phyloP scores from a whole-genome alignment of 2,888 invertebrate genomes.

The Thymelicus sylvestris region DNA sequence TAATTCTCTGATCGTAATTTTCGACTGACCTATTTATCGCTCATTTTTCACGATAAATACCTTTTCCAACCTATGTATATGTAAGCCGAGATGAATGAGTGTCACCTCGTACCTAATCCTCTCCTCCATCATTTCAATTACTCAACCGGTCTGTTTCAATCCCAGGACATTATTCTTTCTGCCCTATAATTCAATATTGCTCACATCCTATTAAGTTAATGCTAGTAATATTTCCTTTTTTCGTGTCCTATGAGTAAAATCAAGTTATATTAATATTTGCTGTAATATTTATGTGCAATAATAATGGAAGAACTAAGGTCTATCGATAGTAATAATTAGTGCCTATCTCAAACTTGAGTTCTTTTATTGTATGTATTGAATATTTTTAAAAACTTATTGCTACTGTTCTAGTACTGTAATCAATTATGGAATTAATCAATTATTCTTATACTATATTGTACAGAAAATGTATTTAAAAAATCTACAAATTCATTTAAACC shows the following conservation, averaged over 20 bases:
- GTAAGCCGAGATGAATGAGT: slow-evolving; percentile 2
- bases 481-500: too few species aligned
- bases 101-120: background rate
- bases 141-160: slow-evolving; percentile 12
- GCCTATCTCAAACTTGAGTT: too few species aligned
- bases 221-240: background rate
- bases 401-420: too few species aligned
- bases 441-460: too few species aligned
- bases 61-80: background rate
- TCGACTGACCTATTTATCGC: background rate
- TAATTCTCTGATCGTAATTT: too few species aligned
- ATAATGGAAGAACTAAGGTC: too few species aligned
- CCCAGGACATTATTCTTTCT: slow-evolving; percentile 3
- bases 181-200: slow-evolving; percentile 8
- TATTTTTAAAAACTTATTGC: too few species aligned
- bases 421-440: too few species aligned
- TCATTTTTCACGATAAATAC: background rate
- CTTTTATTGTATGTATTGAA: too few species aligned
- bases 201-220: background rate
- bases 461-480: too few species aligned
- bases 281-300: too few species aligned
- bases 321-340: too few species aligned
- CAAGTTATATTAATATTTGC: background rate
- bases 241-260: background rate
- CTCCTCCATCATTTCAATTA: slow-evolving; percentile 4